A percentile compares a stretch with the other conserved stretches of the same genome.
These are phyloP conservation scores for Meghimatium bilineatum DNA, from an alignment of 2,888 invertebrate genomes.

Conservation along the genomic window DNA sequence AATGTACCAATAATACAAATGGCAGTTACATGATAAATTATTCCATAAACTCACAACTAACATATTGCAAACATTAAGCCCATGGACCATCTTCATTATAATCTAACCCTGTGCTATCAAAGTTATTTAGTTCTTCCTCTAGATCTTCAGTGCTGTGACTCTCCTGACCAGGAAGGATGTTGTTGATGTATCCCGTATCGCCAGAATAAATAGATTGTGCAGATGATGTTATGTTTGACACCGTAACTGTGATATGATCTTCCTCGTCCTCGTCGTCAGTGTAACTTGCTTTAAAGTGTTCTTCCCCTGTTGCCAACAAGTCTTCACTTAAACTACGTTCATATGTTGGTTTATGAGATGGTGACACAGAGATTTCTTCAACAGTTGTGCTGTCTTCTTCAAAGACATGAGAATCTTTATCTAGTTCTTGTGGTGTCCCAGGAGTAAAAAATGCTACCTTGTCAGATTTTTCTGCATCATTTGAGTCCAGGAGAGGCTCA, in stretches of 20 bases:
- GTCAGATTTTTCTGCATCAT: constrained; percentile 9
- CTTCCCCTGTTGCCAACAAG: constrained; percentile 36
- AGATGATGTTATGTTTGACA: constrained; percentile 30
- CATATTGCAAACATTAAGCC: neutral
- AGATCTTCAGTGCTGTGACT: neutral
- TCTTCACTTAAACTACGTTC: constrained; percentile 48
- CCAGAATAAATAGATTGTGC: constrained; percentile 24
- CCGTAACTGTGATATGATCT: constrained; percentile 45
- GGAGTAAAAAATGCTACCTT: neutral
- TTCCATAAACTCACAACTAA: neutral
- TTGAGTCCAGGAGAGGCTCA: constrained; percentile 6
- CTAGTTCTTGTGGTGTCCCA: neutral
- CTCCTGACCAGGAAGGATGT: constrained; percentile 8
- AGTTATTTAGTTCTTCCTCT: constrained; percentile 15
- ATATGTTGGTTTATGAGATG: neutral
- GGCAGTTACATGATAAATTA: neutral
- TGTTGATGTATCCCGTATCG: neutral
- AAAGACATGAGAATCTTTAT: constrained; percentile 2
- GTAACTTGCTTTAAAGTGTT: constrained; percentile 47
- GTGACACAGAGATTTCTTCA: neutral
- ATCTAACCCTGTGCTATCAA: constrained; percentile 24
- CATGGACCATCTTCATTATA: constrained; percentile 35
- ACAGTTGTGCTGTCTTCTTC: neutral
- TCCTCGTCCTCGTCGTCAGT: constrained; percentile 48
- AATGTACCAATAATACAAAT: neutral